These are phyloP conservation scores for Copidosoma aretas DNA, from an alignment of 2,888 invertebrate species.

Conservation along the genomic window DNA sequence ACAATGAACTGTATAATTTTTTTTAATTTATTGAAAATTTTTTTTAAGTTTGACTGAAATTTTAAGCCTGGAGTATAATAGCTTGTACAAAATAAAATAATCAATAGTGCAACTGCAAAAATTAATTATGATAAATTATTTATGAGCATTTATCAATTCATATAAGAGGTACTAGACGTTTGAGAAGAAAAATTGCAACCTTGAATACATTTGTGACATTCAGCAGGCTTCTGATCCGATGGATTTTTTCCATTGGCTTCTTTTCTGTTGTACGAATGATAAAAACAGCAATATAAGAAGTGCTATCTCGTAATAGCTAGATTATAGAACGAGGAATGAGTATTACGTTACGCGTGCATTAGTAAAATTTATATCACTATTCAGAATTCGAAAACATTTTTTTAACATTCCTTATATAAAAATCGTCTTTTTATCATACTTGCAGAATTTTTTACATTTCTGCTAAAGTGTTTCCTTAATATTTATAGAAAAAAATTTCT, in stretches of 20 bases:
- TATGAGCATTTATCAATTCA: constrained; percentile 20
- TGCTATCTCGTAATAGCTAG: constrained; percentile 12
- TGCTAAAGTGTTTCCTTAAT: too few relatives aligned
- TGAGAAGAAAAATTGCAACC: constrained; percentile 26
- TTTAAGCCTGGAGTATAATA: too few relatives aligned
- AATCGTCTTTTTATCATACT: too few relatives aligned
- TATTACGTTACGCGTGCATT: neutral
- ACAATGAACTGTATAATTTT: too few relatives aligned
- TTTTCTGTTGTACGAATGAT: constrained; percentile 14
- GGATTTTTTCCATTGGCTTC: constrained; percentile 38
- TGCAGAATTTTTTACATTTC: too few relatives aligned
- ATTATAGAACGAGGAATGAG: constrained; percentile 3
- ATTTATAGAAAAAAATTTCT: too few relatives aligned
- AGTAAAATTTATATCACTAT: neutral
- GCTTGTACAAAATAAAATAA: neutral
- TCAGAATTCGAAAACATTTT: neutral
- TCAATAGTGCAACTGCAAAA: neutral
- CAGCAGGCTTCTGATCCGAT: constrained; percentile 37
- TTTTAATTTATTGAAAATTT: too few relatives aligned
- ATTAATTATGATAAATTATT: neutral
- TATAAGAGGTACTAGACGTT: constrained; percentile 12
- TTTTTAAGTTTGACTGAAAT: too few relatives aligned
- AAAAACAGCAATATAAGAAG: constrained; percentile 1
- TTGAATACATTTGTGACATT: constrained; percentile 32
- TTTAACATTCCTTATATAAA: too few relatives aligned